Conservation (phyloP, 1,140 invertebrate genomes). For the Drosophila repleta region DNA sequence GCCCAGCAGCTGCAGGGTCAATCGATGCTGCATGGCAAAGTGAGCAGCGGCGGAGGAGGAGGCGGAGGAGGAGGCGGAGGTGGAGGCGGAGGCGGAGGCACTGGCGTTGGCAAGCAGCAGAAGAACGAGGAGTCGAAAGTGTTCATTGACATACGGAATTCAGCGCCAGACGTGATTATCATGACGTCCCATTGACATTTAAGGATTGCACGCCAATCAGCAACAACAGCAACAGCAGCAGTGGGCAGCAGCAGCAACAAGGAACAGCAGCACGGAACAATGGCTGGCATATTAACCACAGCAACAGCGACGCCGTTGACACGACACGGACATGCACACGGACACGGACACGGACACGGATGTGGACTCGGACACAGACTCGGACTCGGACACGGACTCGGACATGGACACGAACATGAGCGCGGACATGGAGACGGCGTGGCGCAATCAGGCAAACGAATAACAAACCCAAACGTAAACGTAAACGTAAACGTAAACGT, state of each 20-base stretch:
- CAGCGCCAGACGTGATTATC: slow-evolving; percentile 94
- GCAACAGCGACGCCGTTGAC: slow-evolving; percentile 53
- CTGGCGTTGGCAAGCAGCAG: slow-evolving; percentile 51
- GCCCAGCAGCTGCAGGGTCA: slow-evolving; percentile 39
- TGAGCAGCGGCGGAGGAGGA: slow-evolving; percentile 33
- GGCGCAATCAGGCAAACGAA: slow-evolving; percentile 36
- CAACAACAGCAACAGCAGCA: slow-evolving; percentile 42
- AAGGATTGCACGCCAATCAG: slow-evolving; percentile 78
- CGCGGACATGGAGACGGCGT: slow-evolving; percentile 31
- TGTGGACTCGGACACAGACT: slow-evolving; percentile 7
- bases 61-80: slow-evolving; percentile 39
- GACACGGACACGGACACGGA: slow-evolving; percentile 28
- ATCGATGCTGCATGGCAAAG: slow-evolving; percentile 38
- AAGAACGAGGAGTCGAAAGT: slow-evolving; percentile 81
- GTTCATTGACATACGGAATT: slow-evolving; percentile 86
- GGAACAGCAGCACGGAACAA: slow-evolving; percentile 54
- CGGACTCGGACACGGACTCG: slow-evolving; percentile 6
- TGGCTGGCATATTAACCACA: slow-evolving; percentile 72
- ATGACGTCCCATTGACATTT: slow-evolving; percentile 89
- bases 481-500: slow-evolving; percentile 34
- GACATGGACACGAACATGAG: slow-evolving; percentile 10
- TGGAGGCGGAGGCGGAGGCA: slow-evolving; percentile 38
- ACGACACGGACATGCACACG: slow-evolving; percentile 39
- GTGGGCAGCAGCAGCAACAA: slow-evolving; percentile 17
- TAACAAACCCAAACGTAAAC: slow-evolving; percentile 34